Evolutionary conservation across 2,113 vertebrate species (phyloP).

Genomic region (Paraplagusia blochii): DNA sequence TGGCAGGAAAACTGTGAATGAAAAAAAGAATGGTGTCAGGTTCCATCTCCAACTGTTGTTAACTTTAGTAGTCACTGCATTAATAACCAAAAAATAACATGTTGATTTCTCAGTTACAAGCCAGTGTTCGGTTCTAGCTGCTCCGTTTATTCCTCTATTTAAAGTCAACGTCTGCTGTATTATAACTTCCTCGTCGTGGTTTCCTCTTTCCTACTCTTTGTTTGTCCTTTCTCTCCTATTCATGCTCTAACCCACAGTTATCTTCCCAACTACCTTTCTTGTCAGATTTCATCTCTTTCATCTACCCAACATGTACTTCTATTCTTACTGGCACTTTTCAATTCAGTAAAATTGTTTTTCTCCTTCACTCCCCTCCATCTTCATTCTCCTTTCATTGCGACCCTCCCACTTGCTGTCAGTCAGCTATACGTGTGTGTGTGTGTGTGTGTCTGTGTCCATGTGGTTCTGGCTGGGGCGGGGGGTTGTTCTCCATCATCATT

Average conservation of each 20-base stretch:
- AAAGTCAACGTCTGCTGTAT: slow-evolving; percentile 12
- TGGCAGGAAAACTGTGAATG: slow-evolving; percentile 28
- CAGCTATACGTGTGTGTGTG: not conserved
- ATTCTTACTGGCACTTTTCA: slow-evolving; percentile 24
- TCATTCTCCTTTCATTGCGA: not conserved
- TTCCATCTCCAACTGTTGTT: slow-evolving; percentile 46
- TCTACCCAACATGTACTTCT: slow-evolving; percentile 36
- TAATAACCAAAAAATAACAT: slow-evolving; percentile 24
- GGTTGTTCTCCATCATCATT: slow-evolving; percentile 54
- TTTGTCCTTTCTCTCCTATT: slow-evolving; percentile 30
- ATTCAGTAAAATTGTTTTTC: slow-evolving; percentile 10
- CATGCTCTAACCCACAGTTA: slow-evolving; percentile 6
- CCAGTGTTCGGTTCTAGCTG: not conserved
- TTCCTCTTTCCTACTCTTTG: slow-evolving; percentile 19
- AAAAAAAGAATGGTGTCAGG: slow-evolving; percentile 39
- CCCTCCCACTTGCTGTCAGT: slow-evolving; percentile 8
- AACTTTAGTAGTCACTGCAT: slow-evolving; percentile 40
- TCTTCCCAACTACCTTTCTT: slow-evolving; percentile 38
- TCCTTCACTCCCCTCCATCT: not conserved
- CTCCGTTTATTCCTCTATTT: slow-evolving; percentile 27
- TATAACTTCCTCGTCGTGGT: slow-evolving; percentile 17
- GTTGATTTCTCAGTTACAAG: slow-evolving; percentile 7
- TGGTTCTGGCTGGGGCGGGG: slow-evolving; percentile 10
- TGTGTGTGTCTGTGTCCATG: slow-evolving; percentile 4
- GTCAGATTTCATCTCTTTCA: slow-evolving; percentile 56